Base-by-base conservation (phyloP, 1,140 invertebrate species). In the Scaptodrosophila lebanonensis region DNA sequence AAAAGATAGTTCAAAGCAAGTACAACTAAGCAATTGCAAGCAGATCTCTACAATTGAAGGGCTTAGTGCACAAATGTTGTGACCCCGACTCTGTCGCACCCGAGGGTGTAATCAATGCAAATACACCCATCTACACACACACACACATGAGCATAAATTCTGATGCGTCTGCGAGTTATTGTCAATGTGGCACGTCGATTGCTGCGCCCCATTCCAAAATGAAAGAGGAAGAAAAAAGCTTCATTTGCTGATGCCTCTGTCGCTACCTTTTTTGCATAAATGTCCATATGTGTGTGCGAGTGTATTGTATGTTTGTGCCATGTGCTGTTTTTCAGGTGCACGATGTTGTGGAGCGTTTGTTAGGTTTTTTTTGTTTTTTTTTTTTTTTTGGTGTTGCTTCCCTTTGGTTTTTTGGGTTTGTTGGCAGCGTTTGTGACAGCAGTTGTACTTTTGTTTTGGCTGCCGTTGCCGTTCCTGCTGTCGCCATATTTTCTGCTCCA, bases 201-300 rank as follows among this genome's bases (percentile, higher is more conserved):
- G 75, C 82, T 79, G 6, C 3, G 3, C 3, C 12, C 22, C 22
- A 25, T 8, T 25, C 22, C 3, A n/a, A n/a, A n/a, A n/a, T n/a
- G n/a, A n/a, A n/a, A n/a, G n/a, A n/a, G n/a, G n/a, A n/a, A n/a
- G n/a, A n/a, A n/a, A n/a, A n/a, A n/a, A n/a, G n/a, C n/a, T n/a
- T n/a, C n/a, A n/a, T n/a, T n/a, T n/a, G 12, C 32, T 33, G 32
- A 5, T 33, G n/a, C n/a, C 8, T 11, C 32, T 33, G 68, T 82
- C 83, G 59, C 57, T 79, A 66, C 60, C 76, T 79, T 79, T 79
- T 79, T 79, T 82, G 75, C 75, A 79, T 79, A 79, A 82, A 66
- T 79, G 72, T 60, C 75, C 44, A 29, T 38, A 40, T 47, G 43
- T 35, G 35, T 44, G 50, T 40, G 33, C n/a, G 35, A 45, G 25